phyloP scores from a whole-genome alignment of 2,797 vertebrate genomes.

The Hippocampus kuda region DNA sequence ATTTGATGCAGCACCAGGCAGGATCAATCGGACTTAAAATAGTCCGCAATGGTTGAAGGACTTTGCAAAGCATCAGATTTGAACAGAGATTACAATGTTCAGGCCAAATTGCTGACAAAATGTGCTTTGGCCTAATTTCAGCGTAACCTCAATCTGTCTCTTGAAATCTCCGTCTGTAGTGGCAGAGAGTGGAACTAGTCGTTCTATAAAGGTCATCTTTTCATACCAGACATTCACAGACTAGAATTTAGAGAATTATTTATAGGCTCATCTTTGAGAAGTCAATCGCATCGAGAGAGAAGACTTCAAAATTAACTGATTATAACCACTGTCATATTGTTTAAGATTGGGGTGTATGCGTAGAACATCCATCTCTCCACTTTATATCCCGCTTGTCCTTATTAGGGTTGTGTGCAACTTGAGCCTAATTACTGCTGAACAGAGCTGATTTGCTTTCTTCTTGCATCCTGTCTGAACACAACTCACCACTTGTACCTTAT shows the following conservation, averaged over 20 bases:
- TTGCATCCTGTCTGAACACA: too few species aligned
- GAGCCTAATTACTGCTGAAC: not conserved
- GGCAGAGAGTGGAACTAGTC: constrained; percentile 9
- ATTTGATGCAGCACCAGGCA: not conserved
- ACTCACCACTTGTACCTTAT: not conserved
- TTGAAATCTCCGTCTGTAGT: constrained; percentile 30
- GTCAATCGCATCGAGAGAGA: not conserved
- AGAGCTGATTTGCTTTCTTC: not conserved
- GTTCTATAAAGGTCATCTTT: not conserved
- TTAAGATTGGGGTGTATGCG: not conserved
- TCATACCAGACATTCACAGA: not conserved
- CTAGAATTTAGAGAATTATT: too few species aligned
- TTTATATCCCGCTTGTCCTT: not conserved
- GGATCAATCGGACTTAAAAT: not conserved
- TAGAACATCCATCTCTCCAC: not conserved
- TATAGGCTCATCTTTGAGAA: not conserved
- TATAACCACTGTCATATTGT: not conserved
- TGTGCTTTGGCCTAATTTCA: constrained; percentile 47
- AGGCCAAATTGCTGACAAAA: constrained; percentile 42
- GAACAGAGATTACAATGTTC: constrained; percentile 20
- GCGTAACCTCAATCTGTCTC: constrained; percentile 57
- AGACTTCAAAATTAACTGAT: not conserved
- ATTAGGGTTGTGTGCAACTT: not conserved
- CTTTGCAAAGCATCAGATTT: constrained; percentile 7
- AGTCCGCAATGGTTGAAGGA: not conserved